phyloP scores from a whole-genome alignment of 2,113 vertebrate genomes.

The Lonchura striata region DNA sequence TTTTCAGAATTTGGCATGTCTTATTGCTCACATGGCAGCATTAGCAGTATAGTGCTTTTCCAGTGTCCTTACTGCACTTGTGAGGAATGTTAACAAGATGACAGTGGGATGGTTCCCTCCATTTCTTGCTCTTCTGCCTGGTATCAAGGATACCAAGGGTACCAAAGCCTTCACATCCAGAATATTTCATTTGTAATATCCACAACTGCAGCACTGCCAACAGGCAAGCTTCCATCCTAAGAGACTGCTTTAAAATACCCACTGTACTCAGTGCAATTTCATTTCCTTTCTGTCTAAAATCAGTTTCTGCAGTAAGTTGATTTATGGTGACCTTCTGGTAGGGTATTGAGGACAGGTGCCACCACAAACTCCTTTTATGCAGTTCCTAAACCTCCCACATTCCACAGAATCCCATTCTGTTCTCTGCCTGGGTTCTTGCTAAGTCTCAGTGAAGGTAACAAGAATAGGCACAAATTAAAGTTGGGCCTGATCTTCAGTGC shows the following conservation, averaged over 20 bases:
- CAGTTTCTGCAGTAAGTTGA: background rate
- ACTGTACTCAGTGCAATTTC: background rate
- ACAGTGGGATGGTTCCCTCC: background rate
- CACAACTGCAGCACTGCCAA: background rate
- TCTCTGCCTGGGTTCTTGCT: background rate
- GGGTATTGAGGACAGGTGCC: background rate
- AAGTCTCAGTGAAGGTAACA: background rate
- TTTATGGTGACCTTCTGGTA: background rate
- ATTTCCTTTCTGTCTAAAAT: background rate
- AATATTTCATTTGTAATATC: background rate
- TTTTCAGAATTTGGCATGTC: constrained; percentile 24
- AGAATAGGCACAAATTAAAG: background rate
- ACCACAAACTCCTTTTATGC: background rate
- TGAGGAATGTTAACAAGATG: background rate
- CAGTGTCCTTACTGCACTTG: background rate
- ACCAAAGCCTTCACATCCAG: background rate
- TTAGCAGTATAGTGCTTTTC: constrained; percentile 4
- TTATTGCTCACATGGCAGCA: constrained; percentile 41
- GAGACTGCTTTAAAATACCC: background rate
- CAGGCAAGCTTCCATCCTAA: background rate
- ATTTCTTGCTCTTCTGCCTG: background rate
- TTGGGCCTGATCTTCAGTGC: background rate
- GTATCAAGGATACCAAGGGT: background rate
- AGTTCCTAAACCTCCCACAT: background rate
- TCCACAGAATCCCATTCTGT: background rate